Percentiles rank a stretch among this genome's conserved stretches.
phyloP scores from a whole-genome alignment of 2,113 vertebrate species.

The Paraplagusia blochii region DNA sequence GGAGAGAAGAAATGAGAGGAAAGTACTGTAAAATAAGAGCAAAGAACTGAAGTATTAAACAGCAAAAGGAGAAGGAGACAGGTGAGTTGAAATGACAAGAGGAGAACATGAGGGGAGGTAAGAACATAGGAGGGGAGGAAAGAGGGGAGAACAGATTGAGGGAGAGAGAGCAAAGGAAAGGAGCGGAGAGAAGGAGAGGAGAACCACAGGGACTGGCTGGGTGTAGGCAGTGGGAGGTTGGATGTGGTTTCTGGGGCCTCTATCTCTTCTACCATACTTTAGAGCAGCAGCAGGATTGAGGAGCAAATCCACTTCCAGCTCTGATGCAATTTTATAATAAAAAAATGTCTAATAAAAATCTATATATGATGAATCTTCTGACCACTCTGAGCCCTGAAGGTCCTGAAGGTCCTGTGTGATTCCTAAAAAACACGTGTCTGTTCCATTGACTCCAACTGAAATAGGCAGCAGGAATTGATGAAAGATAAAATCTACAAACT shows the following conservation, averaged over 20 bases:
- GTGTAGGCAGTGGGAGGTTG: slow-evolving; percentile 57
- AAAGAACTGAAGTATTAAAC: too few species aligned
- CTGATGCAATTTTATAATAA: slow-evolving; percentile 26
- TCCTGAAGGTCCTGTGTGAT: slow-evolving; percentile 27
- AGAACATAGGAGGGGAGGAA: background rate
- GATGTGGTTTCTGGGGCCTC: slow-evolving; percentile 55
- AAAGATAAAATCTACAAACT: slow-evolving; percentile 7
- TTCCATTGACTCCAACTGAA: too few species aligned
- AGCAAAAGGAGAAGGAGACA: too few species aligned
- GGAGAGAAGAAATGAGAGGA: slow-evolving; percentile 7
- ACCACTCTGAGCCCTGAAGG: slow-evolving; percentile 37
- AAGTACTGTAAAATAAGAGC: too few species aligned
- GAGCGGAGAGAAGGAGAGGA: slow-evolving; percentile 8
- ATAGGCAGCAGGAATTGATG: too few species aligned
- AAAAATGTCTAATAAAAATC: slow-evolving; percentile 20
- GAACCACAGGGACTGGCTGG: slow-evolving; percentile 50
- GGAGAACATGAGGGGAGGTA: too few species aligned
- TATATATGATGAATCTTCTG: slow-evolving; percentile 41
- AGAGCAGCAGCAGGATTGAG: slow-evolving; percentile 44
- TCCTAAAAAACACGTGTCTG: too few species aligned
- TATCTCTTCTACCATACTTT: slow-evolving; percentile 47
- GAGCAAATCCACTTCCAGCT: slow-evolving; percentile 47
- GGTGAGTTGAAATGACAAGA: too few species aligned
- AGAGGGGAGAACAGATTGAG: background rate
- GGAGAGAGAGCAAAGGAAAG: slow-evolving; percentile 5